Conservation (phyloP, 2,113 vertebrate genomes). For the Ahaetulla prasina region DNA sequence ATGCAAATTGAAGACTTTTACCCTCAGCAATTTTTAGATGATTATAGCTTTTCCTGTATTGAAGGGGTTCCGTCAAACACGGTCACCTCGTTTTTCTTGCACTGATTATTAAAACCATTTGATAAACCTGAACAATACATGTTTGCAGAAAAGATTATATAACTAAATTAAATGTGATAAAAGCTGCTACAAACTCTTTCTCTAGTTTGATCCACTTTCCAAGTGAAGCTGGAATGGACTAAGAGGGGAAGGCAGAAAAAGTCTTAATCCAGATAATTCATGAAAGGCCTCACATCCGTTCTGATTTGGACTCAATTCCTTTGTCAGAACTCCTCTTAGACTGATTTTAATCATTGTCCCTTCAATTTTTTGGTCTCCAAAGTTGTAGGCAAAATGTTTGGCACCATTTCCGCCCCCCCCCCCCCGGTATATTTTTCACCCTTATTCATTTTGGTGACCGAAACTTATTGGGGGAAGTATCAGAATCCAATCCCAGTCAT, state of each 20-base stretch:
- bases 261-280: not conserved
- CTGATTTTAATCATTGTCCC: not conserved
- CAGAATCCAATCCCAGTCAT: not conserved
- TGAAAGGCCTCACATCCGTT: not conserved
- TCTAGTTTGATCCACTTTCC: not conserved
- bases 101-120: not conserved
- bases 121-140: not conserved
- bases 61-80: too few relatives aligned
- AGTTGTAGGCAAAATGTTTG: not conserved
- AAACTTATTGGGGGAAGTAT: not conserved
- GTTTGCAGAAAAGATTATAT: not conserved
- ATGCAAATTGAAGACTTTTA: not conserved
- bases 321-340: not conserved
- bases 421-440: not conserved
- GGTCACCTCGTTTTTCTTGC: not conserved
- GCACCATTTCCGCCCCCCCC: not conserved
- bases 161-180: not conserved
- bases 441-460: not conserved
- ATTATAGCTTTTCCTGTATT: not conserved
- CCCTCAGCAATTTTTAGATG: not conserved
- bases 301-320: not conserved
- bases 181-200: too few relatives aligned
- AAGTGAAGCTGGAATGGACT: not conserved
- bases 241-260: not conserved
- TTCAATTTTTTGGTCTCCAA: not conserved